A percentile compares a stretch with the other conserved stretches of the same genome.
Conservation (phyloP, 2,113 vertebrate species). For the Apodemus speciosus region DNA sequence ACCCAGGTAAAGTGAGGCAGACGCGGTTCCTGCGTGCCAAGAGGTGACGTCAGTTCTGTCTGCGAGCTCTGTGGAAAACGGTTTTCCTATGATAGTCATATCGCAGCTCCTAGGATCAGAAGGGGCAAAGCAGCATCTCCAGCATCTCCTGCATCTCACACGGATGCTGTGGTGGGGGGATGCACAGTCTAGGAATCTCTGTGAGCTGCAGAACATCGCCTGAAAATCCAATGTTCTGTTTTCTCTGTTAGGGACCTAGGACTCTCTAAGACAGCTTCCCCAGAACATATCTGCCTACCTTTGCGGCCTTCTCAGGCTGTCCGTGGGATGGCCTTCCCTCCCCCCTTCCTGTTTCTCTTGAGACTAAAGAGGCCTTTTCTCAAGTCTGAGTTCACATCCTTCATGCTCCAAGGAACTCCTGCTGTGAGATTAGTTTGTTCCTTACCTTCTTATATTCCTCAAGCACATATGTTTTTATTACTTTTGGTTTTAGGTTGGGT, state of each 20-base stretch:
- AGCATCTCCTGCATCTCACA: neutral
- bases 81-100: constrained; percentile 20
- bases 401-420: neutral
- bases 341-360: neutral
- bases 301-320: neutral
- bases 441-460: neutral
- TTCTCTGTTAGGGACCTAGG: constrained; percentile 2
- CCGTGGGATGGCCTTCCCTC: neutral
- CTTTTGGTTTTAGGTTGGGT: neutral
- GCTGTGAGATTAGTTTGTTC: neutral
- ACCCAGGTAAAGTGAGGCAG: neutral
- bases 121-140: neutral
- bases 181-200: constrained; percentile 3
- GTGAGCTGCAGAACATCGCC: neutral
- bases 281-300: neutral
- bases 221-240: constrained; percentile 5
- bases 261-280: neutral
- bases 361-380: neutral
- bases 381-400: neutral
- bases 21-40: neutral
- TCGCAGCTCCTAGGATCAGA: constrained; percentile 31
- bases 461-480: neutral
- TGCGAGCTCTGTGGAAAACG: constrained; percentile 36
- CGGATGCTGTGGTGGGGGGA: constrained; percentile 35
- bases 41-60: neutral